These are phyloP conservation scores for Andrena minutula DNA, from an alignment of 2,888 invertebrate genomes.

Conservation along the genomic window DNA sequence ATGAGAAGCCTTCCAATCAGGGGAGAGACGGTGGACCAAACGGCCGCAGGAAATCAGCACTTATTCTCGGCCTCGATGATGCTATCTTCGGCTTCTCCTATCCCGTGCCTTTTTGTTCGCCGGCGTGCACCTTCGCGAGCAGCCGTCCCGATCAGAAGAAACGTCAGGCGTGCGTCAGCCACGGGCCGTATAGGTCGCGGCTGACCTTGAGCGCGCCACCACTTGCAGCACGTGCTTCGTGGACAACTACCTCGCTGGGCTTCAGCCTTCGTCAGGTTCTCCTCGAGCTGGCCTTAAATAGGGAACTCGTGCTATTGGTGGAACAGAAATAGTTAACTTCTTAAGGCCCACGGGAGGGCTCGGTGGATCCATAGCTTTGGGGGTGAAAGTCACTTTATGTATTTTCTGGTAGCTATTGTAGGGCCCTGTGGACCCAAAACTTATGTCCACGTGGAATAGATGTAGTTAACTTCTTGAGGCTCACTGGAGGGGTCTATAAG, in stretches of 20 bases:
- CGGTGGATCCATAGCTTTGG: too few species aligned
- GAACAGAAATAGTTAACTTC: background rate
- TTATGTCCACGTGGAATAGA: too few species aligned
- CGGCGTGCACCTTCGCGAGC: conserved; percentile 42
- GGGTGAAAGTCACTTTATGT: too few species aligned
- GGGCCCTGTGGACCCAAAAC: too few species aligned
- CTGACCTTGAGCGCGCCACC: conserved; percentile 59
- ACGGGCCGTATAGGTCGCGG: conserved; percentile 23
- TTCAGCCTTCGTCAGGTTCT: conserved; percentile 7
- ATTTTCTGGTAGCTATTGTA: too few species aligned
- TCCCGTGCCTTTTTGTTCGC: conserved; percentile 40
- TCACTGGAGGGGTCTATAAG: too few species aligned
- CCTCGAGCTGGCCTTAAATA: conserved; percentile 37
- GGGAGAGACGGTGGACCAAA: conserved; percentile 16
- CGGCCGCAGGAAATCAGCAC: conserved; percentile 61
- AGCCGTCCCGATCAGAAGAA: conserved; percentile 39
- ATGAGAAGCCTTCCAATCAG: conserved; percentile 50
- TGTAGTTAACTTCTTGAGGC: too few species aligned
- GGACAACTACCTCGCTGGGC: background rate
- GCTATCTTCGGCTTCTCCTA: conserved; percentile 46
- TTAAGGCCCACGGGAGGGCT: too few species aligned
- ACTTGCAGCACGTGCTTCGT: conserved; percentile 50
- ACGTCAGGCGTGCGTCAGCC: conserved; percentile 56
- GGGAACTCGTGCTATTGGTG: conserved; percentile 38
- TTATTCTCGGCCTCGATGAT: conserved; percentile 58